A percentile compares a stretch with the other conserved stretches of the same genome.
These are phyloP conservation scores for Drosophila sp. DNA, from an alignment of 1,140 invertebrate species.

Conservation along the genomic window DNA sequence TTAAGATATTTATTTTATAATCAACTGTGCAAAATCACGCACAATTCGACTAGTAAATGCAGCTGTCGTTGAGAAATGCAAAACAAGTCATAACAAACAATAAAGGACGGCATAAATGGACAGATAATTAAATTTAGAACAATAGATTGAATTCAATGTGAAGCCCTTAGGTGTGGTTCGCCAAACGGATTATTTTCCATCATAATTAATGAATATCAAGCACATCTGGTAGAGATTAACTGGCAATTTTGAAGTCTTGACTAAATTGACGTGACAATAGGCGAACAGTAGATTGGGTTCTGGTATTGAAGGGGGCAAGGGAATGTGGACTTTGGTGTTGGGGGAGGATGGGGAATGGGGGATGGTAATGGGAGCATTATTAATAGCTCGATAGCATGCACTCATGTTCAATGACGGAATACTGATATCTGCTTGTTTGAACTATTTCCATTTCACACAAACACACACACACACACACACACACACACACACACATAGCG, in stretches of 20 bases:
- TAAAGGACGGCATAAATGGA: not conserved
- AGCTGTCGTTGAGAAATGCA: too few relatives aligned
- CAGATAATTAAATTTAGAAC: not conserved
- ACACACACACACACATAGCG: constrained; percentile 80
- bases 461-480: not conserved
- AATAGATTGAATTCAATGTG: not conserved
- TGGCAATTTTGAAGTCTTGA: not conserved
- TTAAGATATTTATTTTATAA: too few relatives aligned
- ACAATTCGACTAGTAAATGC: too few relatives aligned
- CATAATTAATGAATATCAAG: constrained; percentile 14
- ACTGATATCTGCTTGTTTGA: constrained; percentile 43
- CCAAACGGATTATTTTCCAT: constrained; percentile 3
- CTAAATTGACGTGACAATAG: not conserved
- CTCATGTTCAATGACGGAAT: constrained; percentile 31
- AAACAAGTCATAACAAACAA: not conserved
- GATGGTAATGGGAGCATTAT: constrained; percentile 30
- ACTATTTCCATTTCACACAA: constrained; percentile 24
- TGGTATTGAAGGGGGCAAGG: not conserved
- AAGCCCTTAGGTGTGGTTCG: not conserved
- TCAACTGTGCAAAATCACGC: too few relatives aligned
- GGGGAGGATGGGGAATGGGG: too few relatives aligned
- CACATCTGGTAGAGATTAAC: constrained; percentile 1
- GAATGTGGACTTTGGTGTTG: not conserved
- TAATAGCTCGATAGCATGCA: constrained; percentile 41
- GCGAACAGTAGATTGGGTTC: too few relatives aligned